These are phyloP conservation scores for Astreopora myriophthalma DNA, from an alignment of 64 coral and sea anemone genomes.

Conservation along the genomic window DNA sequence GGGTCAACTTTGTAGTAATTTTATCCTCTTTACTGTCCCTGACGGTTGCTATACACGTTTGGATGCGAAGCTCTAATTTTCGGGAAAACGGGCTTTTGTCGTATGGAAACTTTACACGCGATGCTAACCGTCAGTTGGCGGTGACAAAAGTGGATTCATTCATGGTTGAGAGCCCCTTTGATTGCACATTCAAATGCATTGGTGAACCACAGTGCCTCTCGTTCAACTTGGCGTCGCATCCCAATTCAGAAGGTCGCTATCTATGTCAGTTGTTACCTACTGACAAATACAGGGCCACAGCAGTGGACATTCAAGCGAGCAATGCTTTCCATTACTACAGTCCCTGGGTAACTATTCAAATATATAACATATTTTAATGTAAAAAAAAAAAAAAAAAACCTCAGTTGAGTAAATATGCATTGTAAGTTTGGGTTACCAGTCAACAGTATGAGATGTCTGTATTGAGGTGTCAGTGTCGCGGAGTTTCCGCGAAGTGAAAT, in stretches of 20 bases:
- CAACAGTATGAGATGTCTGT: no score
- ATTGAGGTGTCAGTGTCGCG: no score
- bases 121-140: neutral
- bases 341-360: neutral
- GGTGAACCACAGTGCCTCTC: neutral
- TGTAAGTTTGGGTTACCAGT: no score
- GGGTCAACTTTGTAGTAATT: neutral
- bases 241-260: neutral
- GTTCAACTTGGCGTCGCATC: neutral
- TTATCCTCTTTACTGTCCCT: neutral
- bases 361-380: no score
- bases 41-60: neutral
- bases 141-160: neutral
- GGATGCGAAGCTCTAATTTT: neutral
- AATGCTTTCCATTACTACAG: neutral
- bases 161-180: neutral
- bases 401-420: no score
- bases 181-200: neutral
- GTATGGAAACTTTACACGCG: neutral
- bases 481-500: no score
- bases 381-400: no score
- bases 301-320: neutral
- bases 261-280: neutral
- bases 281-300: neutral
- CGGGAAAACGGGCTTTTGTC: neutral